Conservation (phyloP, 1,140 invertebrate genomes). For the Procambarus clarkii region DNA sequence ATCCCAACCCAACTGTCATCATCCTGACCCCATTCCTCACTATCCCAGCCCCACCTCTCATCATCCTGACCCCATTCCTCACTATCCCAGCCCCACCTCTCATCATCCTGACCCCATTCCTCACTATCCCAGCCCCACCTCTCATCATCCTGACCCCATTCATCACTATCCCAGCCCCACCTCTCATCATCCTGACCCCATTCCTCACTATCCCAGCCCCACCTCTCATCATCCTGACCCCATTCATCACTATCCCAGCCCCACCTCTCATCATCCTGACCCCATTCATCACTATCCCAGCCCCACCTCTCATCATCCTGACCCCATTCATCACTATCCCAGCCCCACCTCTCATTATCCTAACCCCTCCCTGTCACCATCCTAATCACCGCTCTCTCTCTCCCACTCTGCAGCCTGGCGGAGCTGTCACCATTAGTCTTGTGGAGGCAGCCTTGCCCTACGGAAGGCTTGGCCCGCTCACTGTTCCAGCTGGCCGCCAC, state of each 20-base stretch:
- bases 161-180: neutral
- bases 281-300: neutral
- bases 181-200: slow-evolving; percentile 15
- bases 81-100: neutral
- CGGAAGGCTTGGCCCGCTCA: slow-evolving; percentile 21
- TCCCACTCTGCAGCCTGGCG: neutral
- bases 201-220: neutral
- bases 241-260: neutral
- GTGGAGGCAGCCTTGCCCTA: neutral
- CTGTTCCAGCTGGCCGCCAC: slow-evolving; percentile 16
- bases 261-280: neutral
- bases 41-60: neutral
- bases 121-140: neutral
- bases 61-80: neutral
- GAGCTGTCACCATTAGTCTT: slow-evolving; percentile 44
- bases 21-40: too few species aligned
- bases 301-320: slow-evolving; percentile 18
- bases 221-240: neutral
- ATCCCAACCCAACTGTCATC: neutral
- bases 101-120: slow-evolving; percentile 4
- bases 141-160: neutral
- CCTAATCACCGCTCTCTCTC: neutral
- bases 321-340: neutral
- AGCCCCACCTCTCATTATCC: neutral
- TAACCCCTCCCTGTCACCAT: neutral